These are phyloP conservation scores for Sinelater perroti DNA, from an alignment of 2,888 invertebrate genomes.

Conservation along the genomic window DNA sequence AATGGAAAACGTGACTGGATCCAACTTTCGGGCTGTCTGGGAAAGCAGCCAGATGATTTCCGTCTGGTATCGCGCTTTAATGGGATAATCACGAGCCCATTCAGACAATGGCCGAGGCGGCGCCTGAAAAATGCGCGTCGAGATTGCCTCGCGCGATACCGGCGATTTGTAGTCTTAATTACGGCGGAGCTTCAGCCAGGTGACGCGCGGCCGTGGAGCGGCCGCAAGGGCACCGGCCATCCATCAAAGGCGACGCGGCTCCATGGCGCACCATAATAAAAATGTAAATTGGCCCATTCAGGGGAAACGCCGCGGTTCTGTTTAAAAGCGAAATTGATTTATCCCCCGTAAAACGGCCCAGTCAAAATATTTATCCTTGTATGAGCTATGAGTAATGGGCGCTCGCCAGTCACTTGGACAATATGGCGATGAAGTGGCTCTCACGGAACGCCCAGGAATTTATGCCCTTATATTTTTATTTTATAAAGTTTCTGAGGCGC, in stretches of 20 bases:
- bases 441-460: too few species aligned
- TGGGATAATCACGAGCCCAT: conserved; percentile 22
- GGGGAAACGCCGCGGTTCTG: neutral
- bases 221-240: conserved; percentile 2
- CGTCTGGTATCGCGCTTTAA: conserved; percentile 6
- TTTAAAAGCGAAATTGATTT: conserved; percentile 18
- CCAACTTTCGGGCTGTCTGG: conserved; percentile 14
- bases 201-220: neutral
- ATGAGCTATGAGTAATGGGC: conserved; percentile 9
- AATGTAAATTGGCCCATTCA: conserved; percentile 21
- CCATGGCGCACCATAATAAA: conserved; percentile 18
- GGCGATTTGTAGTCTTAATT: conserved; percentile 22
- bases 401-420: neutral
- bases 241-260: conserved; percentile 11
- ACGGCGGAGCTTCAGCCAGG: neutral
- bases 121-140: conserved; percentile 26
- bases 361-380: conserved; percentile 13
- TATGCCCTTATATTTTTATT: too few species aligned
- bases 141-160: conserved; percentile 26
- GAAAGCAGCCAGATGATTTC: conserved; percentile 6
- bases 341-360: conserved; percentile 5
- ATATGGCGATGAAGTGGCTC: conserved; percentile 7
- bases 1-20: neutral
- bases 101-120: conserved; percentile 25
- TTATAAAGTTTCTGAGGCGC: too few species aligned